A percentile compares a stretch with the other conserved stretches of the same genome.
phyloP scores from a whole-genome alignment of 1,140 invertebrate species.

The Chrysoperla carnea region DNA sequence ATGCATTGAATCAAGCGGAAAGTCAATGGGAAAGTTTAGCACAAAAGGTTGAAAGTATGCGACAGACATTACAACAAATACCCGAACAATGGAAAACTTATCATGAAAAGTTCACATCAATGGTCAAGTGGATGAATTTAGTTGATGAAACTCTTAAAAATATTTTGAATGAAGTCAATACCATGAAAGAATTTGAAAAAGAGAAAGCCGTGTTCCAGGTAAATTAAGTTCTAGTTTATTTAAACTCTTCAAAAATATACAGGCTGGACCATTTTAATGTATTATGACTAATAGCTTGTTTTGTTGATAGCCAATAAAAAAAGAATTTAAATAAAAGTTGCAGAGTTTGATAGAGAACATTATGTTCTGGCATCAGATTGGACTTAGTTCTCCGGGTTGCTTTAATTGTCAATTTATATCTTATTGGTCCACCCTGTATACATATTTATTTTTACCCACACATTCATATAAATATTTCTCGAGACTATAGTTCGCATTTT shows the following conservation, averaged over 20 bases:
- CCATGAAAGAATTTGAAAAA: slow-evolving; percentile 73
- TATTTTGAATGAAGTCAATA: slow-evolving; percentile 66
- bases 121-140: slow-evolving; percentile 80
- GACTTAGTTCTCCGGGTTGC: too few species aligned
- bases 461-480: too few species aligned
- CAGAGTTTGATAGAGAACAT: too few species aligned
- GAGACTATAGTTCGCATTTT: too few species aligned
- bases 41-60: slow-evolving; percentile 49
- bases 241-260: too few species aligned
- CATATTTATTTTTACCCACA: too few species aligned
- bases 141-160: slow-evolving; percentile 67
- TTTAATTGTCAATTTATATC: too few species aligned
- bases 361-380: too few species aligned
- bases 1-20: slow-evolving; percentile 46
- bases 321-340: too few species aligned
- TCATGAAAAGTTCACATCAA: slow-evolving; percentile 60
- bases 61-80: slow-evolving; percentile 64
- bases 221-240: slow-evolving; percentile 20
- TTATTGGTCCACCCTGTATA: slow-evolving; percentile 1
- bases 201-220: slow-evolving; percentile 82
- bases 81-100: slow-evolving; percentile 82
- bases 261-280: too few species aligned
- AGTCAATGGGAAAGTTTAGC: slow-evolving; percentile 55
- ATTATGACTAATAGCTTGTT: too few species aligned
- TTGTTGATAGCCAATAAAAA: too few species aligned